A percentile compares a stretch with the other conserved stretches of the same genome.
Evolutionary conservation across 2,888 invertebrate species (phyloP).

Genomic region (Maniola hyperantus): DNA sequence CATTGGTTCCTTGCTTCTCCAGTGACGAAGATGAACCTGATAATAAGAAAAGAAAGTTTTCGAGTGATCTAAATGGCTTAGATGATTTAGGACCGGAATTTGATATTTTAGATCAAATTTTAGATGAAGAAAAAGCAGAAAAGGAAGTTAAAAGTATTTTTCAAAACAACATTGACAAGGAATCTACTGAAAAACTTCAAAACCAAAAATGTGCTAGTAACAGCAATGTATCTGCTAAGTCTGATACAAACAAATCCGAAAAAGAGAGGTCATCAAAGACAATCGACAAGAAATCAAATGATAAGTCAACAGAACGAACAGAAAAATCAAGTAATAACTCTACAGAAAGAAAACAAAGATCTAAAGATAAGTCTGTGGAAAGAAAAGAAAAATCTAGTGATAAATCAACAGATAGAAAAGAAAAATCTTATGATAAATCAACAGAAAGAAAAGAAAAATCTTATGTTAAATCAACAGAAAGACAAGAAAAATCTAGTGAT

Average conservation of each 20-base stretch:
- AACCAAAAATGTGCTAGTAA: slow-evolving; percentile 38
- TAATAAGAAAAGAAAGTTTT: slow-evolving; percentile 64
- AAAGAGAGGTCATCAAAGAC: slow-evolving; percentile 47
- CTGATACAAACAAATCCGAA: slow-evolving; percentile 43
- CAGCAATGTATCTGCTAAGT: slow-evolving; percentile 47
- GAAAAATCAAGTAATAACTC: slow-evolving; percentile 49
- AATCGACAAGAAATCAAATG: slow-evolving; percentile 42
- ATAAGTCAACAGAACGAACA: slow-evolving; percentile 47
- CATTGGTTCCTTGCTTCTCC: slow-evolving; percentile 74
- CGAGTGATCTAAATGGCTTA: slow-evolving; percentile 68
- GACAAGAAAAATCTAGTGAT: slow-evolving; percentile 49
- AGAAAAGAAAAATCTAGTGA: slow-evolving; percentile 51
- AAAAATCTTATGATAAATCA: slow-evolving; percentile 51
- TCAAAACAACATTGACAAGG: slow-evolving; percentile 40
- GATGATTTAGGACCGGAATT: slow-evolving; percentile 78
- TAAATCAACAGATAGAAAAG: slow-evolving; percentile 47
- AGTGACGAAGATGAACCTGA: slow-evolving; percentile 78
- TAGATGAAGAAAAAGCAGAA: slow-evolving; percentile 70
- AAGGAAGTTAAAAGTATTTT: slow-evolving; percentile 36
- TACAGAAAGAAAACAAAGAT: slow-evolving; percentile 49
- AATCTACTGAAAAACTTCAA: slow-evolving; percentile 37
- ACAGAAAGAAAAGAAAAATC: slow-evolving; percentile 49
- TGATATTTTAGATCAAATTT: slow-evolving; percentile 78
- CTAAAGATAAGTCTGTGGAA: slow-evolving; percentile 43
- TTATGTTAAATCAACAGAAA: slow-evolving; percentile 50